A percentile compares a stretch with the other conserved stretches of the same genome.
phyloP scores from a whole-genome alignment of 1,140 invertebrate species.

The Epicauta chinensis region DNA sequence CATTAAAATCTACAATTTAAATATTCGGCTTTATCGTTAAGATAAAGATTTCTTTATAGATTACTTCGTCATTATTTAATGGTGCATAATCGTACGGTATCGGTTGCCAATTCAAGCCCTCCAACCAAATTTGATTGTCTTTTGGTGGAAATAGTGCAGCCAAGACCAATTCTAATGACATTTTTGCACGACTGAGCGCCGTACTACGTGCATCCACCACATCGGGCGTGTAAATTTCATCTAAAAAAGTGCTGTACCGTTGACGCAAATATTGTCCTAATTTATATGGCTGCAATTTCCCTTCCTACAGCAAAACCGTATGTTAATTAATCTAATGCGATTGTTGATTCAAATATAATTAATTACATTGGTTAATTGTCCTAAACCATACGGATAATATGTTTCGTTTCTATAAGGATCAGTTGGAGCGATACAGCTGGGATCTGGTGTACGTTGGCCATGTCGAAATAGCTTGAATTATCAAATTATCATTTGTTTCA shows the following conservation, averaged over 20 bases:
- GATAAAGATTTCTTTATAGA: background rate
- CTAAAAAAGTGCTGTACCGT: conserved; percentile 53
- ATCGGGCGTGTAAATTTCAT: conserved; percentile 50
- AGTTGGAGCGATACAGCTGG: conserved; percentile 60
- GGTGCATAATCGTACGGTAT: conserved; percentile 3
- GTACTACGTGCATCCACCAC: conserved; percentile 11
- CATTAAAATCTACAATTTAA: too few relatives aligned
- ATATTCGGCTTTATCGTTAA: too few relatives aligned
- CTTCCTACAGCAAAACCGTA: conserved; percentile 44
- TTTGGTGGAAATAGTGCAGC: conserved; percentile 18
- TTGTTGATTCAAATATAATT: too few relatives aligned
- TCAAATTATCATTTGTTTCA: background rate
- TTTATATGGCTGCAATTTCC: conserved; percentile 54
- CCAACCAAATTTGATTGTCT: conserved; percentile 2
- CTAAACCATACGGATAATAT: conserved; percentile 64
- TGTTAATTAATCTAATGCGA: too few relatives aligned
- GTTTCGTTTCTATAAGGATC: conserved; percentile 59
- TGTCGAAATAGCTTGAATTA: background rate
- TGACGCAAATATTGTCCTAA: conserved; percentile 53
- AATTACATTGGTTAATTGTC: conserved; percentile 70
- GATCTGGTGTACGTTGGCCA: background rate
- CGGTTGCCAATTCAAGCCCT: conserved; percentile 9
- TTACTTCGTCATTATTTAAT: background rate
- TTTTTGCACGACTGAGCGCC: conserved; percentile 12
- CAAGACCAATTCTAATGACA: conserved; percentile 16